Conservation (phyloP, 1,140 invertebrate species). For the Leptinotarsa lineolata region DNA sequence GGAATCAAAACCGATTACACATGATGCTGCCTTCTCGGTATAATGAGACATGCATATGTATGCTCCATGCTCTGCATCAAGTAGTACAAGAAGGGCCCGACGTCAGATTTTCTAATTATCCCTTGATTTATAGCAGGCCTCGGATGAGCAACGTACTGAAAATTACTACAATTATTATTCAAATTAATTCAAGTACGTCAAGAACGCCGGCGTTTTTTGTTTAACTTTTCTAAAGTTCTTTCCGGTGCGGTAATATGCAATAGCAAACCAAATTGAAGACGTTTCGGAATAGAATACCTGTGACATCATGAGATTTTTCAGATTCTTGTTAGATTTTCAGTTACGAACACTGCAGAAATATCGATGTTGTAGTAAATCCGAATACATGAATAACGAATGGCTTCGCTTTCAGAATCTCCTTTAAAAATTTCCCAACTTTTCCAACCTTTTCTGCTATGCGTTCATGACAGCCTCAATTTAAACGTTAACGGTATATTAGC, state of each 20-base stretch:
- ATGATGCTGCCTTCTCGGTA: conserved; percentile 39
- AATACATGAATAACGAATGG: too few species aligned
- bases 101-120: conserved; percentile 44
- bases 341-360: too few species aligned
- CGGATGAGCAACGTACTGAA: conserved; percentile 31
- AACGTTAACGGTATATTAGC: too few species aligned
- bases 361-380: too few species aligned
- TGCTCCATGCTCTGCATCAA: conserved; percentile 36
- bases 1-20: conserved; percentile 39
- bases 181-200: conserved; percentile 37
- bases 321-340: too few species aligned
- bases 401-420: too few species aligned
- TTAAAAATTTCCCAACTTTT: too few species aligned
- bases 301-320: too few species aligned
- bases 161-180: conserved; percentile 45
- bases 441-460: too few species aligned
- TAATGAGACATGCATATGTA: conserved; percentile 51
- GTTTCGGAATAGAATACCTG: too few species aligned
- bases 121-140: conserved; percentile 36
- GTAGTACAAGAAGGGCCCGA: conserved; percentile 35
- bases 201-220: neutral
- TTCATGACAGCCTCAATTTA: too few species aligned
- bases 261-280: too few species aligned
- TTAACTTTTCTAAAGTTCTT: neutral
- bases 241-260: neutral